Conservation (phyloP, 2,797 vertebrate genomes). For the Manis pentadactyla region DNA sequence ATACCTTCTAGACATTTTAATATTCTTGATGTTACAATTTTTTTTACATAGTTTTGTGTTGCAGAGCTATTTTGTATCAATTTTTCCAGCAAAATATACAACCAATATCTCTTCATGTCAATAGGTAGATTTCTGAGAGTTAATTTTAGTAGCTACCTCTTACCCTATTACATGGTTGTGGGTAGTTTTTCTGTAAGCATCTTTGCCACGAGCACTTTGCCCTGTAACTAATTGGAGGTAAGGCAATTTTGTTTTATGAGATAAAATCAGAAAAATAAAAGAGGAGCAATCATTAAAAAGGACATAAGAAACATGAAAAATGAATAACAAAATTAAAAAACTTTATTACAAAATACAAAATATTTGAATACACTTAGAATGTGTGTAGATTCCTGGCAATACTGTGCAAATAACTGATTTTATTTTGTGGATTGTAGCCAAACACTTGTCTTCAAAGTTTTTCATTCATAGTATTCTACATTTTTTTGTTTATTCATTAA, state of each 20-base stretch:
- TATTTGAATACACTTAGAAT: background rate
- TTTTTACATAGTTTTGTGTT: background rate
- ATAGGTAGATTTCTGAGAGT: constrained; percentile 5
- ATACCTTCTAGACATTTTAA: background rate
- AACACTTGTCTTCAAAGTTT: background rate
- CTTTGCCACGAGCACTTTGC: background rate
- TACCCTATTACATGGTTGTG: background rate
- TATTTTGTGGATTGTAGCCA: background rate
- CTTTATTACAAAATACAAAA: background rate
- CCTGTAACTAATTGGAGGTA: background rate
- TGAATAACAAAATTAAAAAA: background rate
- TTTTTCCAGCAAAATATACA: constrained; percentile 22
- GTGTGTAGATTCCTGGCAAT: background rate
- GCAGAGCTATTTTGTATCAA: background rate
- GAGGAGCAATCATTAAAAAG: background rate
- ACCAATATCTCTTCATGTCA: constrained; percentile 36
- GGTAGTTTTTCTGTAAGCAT: background rate
- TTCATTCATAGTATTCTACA: background rate
- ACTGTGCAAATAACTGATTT: background rate
- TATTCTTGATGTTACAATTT: constrained; percentile 4
- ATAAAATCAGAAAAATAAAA: background rate
- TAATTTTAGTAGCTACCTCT: constrained; percentile 12
- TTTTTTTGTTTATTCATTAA: background rate
- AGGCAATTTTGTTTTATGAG: background rate
- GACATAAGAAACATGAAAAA: background rate